These are phyloP conservation scores for Limonius californicus DNA, from an alignment of 1,140 invertebrate genomes.

Conservation along the genomic window DNA sequence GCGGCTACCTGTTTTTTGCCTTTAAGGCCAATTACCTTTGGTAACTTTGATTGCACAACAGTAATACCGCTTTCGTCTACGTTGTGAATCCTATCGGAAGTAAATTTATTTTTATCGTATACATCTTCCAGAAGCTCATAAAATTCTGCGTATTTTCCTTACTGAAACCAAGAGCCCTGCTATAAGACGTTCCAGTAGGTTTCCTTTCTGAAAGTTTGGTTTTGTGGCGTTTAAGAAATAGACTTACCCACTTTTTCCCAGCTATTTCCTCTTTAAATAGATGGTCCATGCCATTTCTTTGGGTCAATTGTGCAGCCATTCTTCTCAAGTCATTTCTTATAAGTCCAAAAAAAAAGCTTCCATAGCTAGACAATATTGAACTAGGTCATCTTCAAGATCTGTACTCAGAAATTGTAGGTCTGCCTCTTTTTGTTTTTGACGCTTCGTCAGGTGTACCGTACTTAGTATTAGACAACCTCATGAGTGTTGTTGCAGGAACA, in stretches of 20 bases:
- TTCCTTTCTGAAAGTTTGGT: background rate
- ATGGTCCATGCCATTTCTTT: background rate
- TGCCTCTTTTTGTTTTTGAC: too few species aligned
- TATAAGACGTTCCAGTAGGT: background rate
- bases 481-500: too few species aligned
- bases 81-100: background rate
- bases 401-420: too few species aligned
- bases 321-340: background rate
- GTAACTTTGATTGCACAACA: conserved; percentile 44
- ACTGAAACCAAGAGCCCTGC: conserved; percentile 10
- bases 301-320: background rate
- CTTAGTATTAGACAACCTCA: too few species aligned
- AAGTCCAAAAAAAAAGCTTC: background rate
- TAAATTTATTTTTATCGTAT: conserved; percentile 25
- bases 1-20: conserved; percentile 46
- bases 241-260: background rate
- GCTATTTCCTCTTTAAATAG: background rate
- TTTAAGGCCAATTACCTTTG: conserved; percentile 44
- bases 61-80: conserved; percentile 24
- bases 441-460: too few species aligned
- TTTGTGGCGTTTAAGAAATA: background rate
- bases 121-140: conserved; percentile 33
- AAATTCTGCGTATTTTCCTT: conserved; percentile 36
- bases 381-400: too few species aligned
- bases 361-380: too few species aligned